Conservation (phyloP, 2,888 invertebrate species). For the Dascillus cervinus region DNA sequence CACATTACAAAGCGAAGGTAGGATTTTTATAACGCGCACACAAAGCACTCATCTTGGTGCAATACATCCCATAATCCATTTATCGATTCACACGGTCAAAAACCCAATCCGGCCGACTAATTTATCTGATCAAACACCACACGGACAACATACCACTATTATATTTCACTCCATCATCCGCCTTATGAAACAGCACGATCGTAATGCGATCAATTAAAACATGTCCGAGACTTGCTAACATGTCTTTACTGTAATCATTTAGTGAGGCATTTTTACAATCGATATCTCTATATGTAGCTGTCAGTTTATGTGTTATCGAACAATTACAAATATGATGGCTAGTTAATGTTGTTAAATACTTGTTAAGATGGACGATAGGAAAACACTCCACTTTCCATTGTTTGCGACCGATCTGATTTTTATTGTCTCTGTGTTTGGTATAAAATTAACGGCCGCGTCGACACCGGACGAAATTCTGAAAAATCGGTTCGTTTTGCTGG, state of each 20-base stretch:
- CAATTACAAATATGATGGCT: slow-evolving; percentile 40
- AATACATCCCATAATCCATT: no score
- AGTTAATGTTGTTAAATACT: slow-evolving; percentile 41
- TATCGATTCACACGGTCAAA: slow-evolving; percentile 43
- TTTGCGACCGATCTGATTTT: no score
- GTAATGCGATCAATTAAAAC: neutral
- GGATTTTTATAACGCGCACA: no score
- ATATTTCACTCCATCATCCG: slow-evolving; percentile 29
- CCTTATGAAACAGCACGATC: slow-evolving; percentile 5
- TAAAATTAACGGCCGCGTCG: no score
- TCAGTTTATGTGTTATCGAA: slow-evolving; percentile 40
- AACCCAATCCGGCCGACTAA: slow-evolving; percentile 36
- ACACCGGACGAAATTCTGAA: no score
- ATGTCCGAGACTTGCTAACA: neutral
- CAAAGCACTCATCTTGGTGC: no score
- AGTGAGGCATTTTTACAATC: slow-evolving; percentile 28
- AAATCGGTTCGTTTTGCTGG: no score
- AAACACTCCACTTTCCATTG: no score
- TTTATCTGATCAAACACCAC: slow-evolving; percentile 40
- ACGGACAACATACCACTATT: slow-evolving; percentile 30
- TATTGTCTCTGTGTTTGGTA: no score
- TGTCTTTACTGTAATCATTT: slow-evolving; percentile 28
- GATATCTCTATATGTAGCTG: slow-evolving; percentile 40
- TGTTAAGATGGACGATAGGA: slow-evolving; percentile 35
- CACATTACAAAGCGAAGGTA: no score